These are phyloP conservation scores for Nicator chloris DNA, from an alignment of 2,113 vertebrate genomes.

Conservation along the genomic window DNA sequence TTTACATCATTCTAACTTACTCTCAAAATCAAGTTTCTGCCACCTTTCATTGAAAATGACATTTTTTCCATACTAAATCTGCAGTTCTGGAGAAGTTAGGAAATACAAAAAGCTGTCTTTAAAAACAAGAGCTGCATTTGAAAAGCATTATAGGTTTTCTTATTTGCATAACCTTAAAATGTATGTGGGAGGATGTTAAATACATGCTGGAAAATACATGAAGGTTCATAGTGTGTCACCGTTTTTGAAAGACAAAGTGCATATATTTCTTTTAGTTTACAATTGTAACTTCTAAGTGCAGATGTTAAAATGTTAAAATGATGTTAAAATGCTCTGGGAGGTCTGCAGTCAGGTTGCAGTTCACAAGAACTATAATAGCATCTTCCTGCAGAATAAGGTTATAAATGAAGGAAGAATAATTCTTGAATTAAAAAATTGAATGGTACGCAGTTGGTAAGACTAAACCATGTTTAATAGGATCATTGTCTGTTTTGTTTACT, in stretches of 20 bases:
- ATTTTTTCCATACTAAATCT: not conserved
- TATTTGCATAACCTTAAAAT: constrained; percentile 20
- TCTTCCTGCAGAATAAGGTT: not conserved
- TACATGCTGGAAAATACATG: not conserved
- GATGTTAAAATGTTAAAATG: not conserved
- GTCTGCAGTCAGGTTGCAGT: not conserved
- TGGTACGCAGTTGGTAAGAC: not conserved
- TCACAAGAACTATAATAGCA: not conserved
- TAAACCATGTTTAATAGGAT: constrained; percentile 12
- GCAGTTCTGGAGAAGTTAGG: not conserved
- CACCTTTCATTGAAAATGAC: not conserved
- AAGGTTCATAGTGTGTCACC: not conserved
- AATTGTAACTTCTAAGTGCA: not conserved
- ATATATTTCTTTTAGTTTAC: not conserved
- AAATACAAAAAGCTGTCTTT: not conserved
- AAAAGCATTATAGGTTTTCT: not conserved
- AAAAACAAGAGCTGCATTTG: not conserved
- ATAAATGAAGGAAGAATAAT: not conserved
- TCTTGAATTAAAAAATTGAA: not conserved
- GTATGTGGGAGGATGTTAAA: constrained; percentile 13
- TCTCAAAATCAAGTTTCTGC: not conserved
- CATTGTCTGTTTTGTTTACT: constrained; percentile 62
- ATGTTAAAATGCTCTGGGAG: not conserved
- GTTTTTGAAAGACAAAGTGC: not conserved
- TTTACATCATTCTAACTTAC: not conserved